Evolutionary conservation across 2,797 vertebrate genomes (phyloP), one percentile per base, ranked within the genome.

Genomic region (Oreochromis mossambicus): DNA sequence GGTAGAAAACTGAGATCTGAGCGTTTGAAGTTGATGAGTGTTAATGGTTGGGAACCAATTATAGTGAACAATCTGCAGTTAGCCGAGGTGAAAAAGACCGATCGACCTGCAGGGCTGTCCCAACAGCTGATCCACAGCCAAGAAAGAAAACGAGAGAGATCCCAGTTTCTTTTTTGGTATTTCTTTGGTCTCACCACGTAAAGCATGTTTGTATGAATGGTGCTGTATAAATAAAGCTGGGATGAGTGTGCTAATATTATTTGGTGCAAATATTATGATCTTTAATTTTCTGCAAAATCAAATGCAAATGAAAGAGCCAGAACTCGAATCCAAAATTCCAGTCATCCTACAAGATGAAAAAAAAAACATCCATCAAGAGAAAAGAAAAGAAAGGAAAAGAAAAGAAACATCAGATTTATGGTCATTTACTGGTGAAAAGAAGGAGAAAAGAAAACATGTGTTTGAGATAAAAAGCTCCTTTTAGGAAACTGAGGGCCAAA

Each of bases 371-470:
- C 7, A 51, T 78, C 58, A 70, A 29, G 52, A 51, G 21, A 76
- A 46, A 19, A n/a, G 55, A 19, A 50, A 17, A 55, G 21, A 41
- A 38, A 34, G 6, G 55, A 5, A 56, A 29, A 1, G 55, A 1
- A 32, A 63, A n/a, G 41, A 73, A 70, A 70, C 43, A n/a, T 1
- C 43, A 26, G 51, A 85, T 82, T 82, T 38, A 54, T 78, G 51
- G 36, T 77, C 7, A 52, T 24, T 85, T 63, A 48, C 36, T 52
- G 34, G 41, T 38, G 66, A 58, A 82, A 75, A 73, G 54, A 24
- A 81, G 51, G 58, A 43, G 38, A 70, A 82, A 86, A 48, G 68
- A 38, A 82, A 86, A 83, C 84, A 83, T 54, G 55, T 88, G 80
- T 85, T 83, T 75, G 80, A 80, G 17, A 82, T 80, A 58, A 79